Evolutionary conservation across 2,113 vertebrate species (phyloP).

Genomic region (Pelecanoides urinatrix): DNA sequence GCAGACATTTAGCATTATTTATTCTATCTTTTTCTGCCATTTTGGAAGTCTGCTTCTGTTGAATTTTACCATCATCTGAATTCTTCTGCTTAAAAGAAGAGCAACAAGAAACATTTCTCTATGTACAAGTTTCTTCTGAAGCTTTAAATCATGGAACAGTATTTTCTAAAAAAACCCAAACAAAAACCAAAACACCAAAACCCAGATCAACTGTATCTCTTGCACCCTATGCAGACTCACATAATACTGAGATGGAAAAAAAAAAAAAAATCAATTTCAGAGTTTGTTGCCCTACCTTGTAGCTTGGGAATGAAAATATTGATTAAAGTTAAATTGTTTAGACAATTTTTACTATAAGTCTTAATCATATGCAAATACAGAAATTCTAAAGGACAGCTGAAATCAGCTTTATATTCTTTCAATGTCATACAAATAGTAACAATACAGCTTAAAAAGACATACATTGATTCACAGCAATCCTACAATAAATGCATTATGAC

Average conservation of each 20-base stretch:
- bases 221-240: not conserved
- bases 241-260: not conserved
- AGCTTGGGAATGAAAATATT: not conserved
- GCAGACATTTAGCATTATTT: not conserved
- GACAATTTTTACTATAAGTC: not conserved
- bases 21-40: not conserved
- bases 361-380: not conserved
- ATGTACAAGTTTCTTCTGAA: not conserved
- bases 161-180: not conserved
- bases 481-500: not conserved
- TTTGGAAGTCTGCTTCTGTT: not conserved
- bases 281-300: not conserved
- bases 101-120: not conserved
- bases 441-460: not conserved
- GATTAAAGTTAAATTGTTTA: conserved; percentile 29
- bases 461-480: not conserved
- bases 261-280: not conserved
- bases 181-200: not conserved
- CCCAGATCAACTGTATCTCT: not conserved
- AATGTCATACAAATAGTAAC: not conserved
- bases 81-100: not conserved
- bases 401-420: not conserved
- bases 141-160: not conserved
- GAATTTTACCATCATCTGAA: not conserved
- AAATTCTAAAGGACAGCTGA: not conserved